These are phyloP conservation scores for Pedionomus torquatus DNA, from an alignment of 2,113 vertebrate genomes.

Conservation along the genomic window DNA sequence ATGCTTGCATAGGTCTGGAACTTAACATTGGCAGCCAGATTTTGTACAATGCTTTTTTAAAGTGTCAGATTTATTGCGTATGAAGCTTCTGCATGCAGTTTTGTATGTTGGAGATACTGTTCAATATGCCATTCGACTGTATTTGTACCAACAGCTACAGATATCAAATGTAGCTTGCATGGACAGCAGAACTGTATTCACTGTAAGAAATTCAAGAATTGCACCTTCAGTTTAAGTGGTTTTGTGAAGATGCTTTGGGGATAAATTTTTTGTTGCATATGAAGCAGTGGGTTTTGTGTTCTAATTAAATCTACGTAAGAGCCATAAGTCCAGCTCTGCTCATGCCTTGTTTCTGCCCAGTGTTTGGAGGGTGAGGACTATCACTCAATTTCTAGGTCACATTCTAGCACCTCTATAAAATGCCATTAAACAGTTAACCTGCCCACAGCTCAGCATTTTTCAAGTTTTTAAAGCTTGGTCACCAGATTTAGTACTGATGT, in stretches of 20 bases:
- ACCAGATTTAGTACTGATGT: background rate
- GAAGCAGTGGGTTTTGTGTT: background rate
- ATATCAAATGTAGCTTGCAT: background rate
- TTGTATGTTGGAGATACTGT: background rate
- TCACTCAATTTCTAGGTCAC: background rate
- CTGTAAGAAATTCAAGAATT: background rate
- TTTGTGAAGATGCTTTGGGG: background rate
- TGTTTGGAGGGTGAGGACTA: background rate
- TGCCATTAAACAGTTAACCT: constrained; percentile 7
- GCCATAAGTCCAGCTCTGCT: background rate
- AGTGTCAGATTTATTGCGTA: background rate
- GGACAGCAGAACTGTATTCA: background rate
- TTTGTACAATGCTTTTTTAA: background rate
- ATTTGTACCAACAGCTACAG: background rate
- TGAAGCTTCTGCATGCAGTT: background rate
- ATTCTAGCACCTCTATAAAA: background rate
- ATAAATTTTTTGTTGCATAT: background rate
- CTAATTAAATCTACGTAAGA: background rate
- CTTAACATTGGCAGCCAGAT: background rate
- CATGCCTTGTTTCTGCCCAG: background rate
- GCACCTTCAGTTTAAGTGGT: background rate
- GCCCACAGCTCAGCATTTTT: background rate
- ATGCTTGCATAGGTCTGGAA: constrained; percentile 43
- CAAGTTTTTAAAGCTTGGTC: background rate
- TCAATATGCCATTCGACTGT: background rate